Base-by-base conservation (phyloP, 2,888 invertebrate species). In the Myopa testacea region DNA sequence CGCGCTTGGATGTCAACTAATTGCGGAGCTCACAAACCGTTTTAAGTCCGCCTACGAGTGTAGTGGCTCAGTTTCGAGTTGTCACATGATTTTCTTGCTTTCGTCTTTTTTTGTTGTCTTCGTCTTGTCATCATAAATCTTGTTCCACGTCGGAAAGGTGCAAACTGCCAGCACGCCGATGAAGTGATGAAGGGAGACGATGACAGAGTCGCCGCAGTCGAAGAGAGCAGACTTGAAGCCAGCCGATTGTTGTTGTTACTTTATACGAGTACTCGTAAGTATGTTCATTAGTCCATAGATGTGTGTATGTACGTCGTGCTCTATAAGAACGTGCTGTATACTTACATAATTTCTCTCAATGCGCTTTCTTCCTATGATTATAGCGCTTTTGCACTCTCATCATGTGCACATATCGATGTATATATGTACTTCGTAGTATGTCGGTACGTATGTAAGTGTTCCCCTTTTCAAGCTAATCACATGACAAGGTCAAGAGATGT, bases 81-180 rank as follows among this genome's bases (percentile, higher is more conserved):
- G 4, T 63, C 34, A n/a, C 34, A 50, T 14, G 50, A 14, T 55
- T 55, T 55, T 10, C 55, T 45, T n/a, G n/a, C 19, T 10, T n/a
- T 14, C 0, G 45, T 45, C n/a, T 45, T 12, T 40, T 45, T n/a
- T 68, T 16, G 16, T 68, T 45, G 0, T 45, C 68, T 19, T 14
- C 68, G 6, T 4, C 19, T 6, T 45, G 68, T 19, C 74, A 45
- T 69, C 60, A 78, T 78, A 69, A 78, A 78, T 78, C 74, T 78
- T 74, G 62, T 69, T 78, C 75, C 52, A 75, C 38, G 69, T 75
- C 70, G 78, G 58, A 75, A 78, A 78, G 75, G 78, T 78, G 78
- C 75, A 78, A 78, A 75, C 14, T 58, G 60, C 62, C 50, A 69
- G 58, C 40, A 3, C 38, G 10, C 26, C 26, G 69, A 69, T 16